A percentile compares a stretch with the other conserved stretches of the same genome.
Conservation (phyloP, 2,888 invertebrate genomes). For the Hydrotaea diabolus region DNA sequence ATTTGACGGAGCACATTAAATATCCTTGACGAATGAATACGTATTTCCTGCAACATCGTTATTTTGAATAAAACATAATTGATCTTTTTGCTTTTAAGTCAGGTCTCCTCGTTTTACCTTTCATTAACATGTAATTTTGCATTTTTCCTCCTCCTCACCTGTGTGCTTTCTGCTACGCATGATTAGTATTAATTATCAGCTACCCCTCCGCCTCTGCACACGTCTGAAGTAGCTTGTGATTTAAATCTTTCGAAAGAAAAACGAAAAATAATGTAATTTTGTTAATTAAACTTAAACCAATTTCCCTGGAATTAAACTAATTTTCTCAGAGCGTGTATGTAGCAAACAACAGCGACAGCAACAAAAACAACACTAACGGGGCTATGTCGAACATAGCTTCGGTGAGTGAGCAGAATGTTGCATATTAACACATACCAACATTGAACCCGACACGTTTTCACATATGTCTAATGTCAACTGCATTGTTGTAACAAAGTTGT, state of each 20-base stretch:
- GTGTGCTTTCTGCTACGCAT: not conserved
- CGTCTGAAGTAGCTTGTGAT: not conserved
- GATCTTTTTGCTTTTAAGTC: too few species aligned
- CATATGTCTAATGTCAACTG: conserved; percentile 65
- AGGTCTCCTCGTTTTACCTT: too few species aligned
- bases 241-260: conserved; percentile 43
- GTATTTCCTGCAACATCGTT: too few species aligned
- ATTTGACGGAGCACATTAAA: too few species aligned
- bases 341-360: not conserved
- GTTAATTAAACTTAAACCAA: conserved; percentile 60
- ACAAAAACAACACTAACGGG: too few species aligned
- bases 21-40: too few species aligned
- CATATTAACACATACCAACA: conserved; percentile 59
- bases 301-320: conserved; percentile 60
- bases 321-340: conserved; percentile 14
- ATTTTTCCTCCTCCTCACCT: not conserved
- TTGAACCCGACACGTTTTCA: conserved; percentile 61
- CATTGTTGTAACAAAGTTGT: conserved; percentile 62
- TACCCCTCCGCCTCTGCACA: not conserved
- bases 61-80: too few species aligned
- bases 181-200: conserved; percentile 6
- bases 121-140: too few species aligned
- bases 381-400: not conserved
- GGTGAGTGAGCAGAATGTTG: conserved; percentile 31
- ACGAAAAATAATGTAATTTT: conserved; percentile 36